A percentile compares a stretch with the other conserved stretches of the same genome.
phyloP scores from a whole-genome alignment of 2,113 vertebrate genomes.

The Mirza zaza region DNA sequence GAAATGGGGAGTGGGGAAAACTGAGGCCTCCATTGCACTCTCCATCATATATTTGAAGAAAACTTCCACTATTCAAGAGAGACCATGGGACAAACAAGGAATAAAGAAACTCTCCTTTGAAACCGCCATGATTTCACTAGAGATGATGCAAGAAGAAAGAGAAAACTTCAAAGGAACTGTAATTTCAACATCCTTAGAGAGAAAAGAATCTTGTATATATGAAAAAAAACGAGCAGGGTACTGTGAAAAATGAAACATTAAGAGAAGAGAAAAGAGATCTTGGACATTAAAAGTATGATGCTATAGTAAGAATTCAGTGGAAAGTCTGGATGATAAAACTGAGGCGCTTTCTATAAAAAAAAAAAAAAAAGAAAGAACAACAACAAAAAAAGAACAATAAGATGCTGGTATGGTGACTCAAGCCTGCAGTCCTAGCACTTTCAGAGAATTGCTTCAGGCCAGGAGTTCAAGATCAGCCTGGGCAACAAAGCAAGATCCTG shows the following conservation, averaged over 20 bases:
- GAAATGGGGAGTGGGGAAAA: not conserved
- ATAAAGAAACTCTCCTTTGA: not conserved
- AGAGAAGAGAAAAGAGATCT: not conserved
- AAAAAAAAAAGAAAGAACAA: not conserved
- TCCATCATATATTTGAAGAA: not conserved
- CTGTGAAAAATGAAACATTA: not conserved
- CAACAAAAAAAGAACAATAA: not conserved
- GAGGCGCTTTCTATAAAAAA: not conserved
- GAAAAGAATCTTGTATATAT: not conserved
- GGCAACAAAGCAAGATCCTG: too few species aligned
- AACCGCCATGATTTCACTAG: not conserved
- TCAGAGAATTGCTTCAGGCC: too few species aligned
- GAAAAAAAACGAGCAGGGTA: too few species aligned
- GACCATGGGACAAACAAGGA: not conserved
- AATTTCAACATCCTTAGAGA: not conserved
- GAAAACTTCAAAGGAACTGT: not conserved
- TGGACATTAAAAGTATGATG: not conserved
- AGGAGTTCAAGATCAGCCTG: too few species aligned
- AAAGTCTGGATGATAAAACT: not conserved
- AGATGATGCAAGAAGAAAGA: not conserved
- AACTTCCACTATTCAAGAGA: not conserved
- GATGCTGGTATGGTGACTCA: not conserved
- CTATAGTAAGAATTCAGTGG: not conserved
- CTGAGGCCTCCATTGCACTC: not conserved
- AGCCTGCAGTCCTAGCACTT: too few species aligned